Evolutionary conservation across 2,888 invertebrate species (phyloP), one percentile per base, ranked within the genome.

Genomic region (Luperina nickerlii): DNA sequence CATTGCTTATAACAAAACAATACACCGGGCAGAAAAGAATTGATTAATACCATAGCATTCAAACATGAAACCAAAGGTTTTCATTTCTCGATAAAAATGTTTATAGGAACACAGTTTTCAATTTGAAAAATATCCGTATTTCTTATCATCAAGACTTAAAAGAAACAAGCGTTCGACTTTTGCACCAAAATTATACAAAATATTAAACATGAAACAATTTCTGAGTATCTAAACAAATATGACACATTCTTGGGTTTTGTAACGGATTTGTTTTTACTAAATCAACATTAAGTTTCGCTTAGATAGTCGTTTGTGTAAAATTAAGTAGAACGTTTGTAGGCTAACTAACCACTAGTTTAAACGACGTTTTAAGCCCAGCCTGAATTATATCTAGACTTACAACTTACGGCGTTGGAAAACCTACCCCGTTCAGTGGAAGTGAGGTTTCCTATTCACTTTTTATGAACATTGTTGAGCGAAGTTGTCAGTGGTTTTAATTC

Each of bases 41-140:
- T 80, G 79, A 85, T 87, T 88, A 82, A 75, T 72, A 80, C 62
- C 74, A 72, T 4, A 66, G 80, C 73, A 76, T 79, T 75, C 65
- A 45, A 74, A 73, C 51, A 85, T 51, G 54, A 74, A 74, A 74
- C 54, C 57, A n/a, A 66, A 63, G 38, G 20, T 69, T 72, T 74
- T 82, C 79, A 82, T 76, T 76, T 74, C 63, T 62, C 18, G 71
- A 82, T 73, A 60, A 72, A 78, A 83, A 60, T 48, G 3, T 65
- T 54, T 38, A 65, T 75, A 80, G 11, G 7, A 71, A 81, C 57
- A 65, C 63, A 45, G 54, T 73, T 51, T 76, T 57, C 42, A 2
- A 54, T 71, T 7, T 45, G 45, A 66, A 81, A 48, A 76, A 62
- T 57, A 51, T 76, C 32, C 5, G 9, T 38, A 8, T 68, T 71